Evolutionary conservation across 2,888 invertebrate genomes (phyloP).

Genomic region (Eristalis intricaria): DNA sequence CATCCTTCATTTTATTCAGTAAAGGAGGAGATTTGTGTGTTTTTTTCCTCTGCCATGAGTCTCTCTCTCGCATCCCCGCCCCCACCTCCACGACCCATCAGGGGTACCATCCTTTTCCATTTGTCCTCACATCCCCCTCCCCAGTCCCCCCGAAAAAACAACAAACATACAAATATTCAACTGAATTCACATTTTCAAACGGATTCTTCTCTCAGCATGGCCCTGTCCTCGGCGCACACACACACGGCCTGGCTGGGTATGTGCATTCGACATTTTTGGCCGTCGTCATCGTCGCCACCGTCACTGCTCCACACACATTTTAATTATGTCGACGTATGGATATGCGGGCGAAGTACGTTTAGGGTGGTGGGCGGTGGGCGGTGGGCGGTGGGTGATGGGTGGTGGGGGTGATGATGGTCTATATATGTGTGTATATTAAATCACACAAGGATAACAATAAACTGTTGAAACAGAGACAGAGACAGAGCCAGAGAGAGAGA

Average conservation of each 20-base stretch:
- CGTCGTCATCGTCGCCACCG: not conserved
- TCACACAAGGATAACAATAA: conserved; percentile 11
- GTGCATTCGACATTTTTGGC: not conserved
- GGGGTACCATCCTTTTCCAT: not conserved
- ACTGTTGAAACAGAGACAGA: not conserved
- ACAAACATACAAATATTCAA: not conserved
- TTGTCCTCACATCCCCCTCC: not conserved
- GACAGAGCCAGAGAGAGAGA: not conserved
- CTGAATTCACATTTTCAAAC: not conserved
- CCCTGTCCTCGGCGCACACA: not conserved
- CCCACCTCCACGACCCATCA: not conserved
- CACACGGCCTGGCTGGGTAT: not conserved
- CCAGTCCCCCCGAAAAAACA: not conserved
- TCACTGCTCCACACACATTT: not conserved
- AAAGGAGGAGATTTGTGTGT: not conserved
- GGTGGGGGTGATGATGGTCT: not conserved
- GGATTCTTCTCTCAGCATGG: not conserved
- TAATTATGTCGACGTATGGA: conserved; percentile 9
- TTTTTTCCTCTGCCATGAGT: not conserved
- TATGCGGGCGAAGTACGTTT: not conserved
- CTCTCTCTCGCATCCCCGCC: not conserved
- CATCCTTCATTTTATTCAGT: conserved; percentile 7
- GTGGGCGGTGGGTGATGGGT: not conserved
- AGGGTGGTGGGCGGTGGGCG: not conserved
- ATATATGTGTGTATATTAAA: not conserved